Percentiles rank a stretch among this genome's conserved stretches.
Evolutionary conservation across 1,140 invertebrate species (phyloP).

Genomic region (Bombyx mandarina): DNA sequence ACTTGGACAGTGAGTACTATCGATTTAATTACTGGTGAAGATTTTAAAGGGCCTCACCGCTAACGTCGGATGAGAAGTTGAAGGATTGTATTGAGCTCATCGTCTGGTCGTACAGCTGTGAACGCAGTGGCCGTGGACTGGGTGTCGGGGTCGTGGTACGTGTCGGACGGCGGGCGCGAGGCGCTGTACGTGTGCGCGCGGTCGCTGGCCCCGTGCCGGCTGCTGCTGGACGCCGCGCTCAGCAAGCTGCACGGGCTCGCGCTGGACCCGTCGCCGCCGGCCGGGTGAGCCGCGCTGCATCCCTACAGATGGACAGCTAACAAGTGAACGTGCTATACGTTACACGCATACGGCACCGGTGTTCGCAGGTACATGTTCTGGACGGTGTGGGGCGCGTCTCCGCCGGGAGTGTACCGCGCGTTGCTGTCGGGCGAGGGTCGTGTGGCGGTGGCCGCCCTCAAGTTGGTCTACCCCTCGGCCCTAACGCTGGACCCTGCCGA

Average conservation of each 20-base stretch:
- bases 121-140: slow-evolving; percentile 86
- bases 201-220: slow-evolving; percentile 75
- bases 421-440: slow-evolving; percentile 74
- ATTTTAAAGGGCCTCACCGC: neutral
- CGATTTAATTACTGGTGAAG: neutral
- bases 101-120: slow-evolving; percentile 65
- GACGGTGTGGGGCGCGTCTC: slow-evolving; percentile 78
- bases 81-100: neutral
- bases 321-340: neutral
- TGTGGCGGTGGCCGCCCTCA: slow-evolving; percentile 28
- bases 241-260: slow-evolving; percentile 84
- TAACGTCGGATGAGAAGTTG: too few species aligned
- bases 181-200: slow-evolving; percentile 80
- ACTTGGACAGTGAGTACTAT: slow-evolving; percentile 69
- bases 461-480: slow-evolving; percentile 81
- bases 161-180: slow-evolving; percentile 82
- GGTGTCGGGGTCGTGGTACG: slow-evolving; percentile 89
- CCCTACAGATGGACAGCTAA: too few species aligned
- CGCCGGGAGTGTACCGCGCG: slow-evolving; percentile 76
- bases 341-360: neutral
- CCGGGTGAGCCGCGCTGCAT: slow-evolving; percentile 32
- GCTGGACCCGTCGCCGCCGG: slow-evolving; percentile 83
- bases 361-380: slow-evolving; percentile 79
- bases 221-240: slow-evolving; percentile 79
- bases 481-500: slow-evolving; percentile 81